Evolutionary conservation across 2,113 vertebrate genomes (phyloP), one percentile per base, ranked within the genome.

Genomic region (Hippopotamus amphibius): DNA sequence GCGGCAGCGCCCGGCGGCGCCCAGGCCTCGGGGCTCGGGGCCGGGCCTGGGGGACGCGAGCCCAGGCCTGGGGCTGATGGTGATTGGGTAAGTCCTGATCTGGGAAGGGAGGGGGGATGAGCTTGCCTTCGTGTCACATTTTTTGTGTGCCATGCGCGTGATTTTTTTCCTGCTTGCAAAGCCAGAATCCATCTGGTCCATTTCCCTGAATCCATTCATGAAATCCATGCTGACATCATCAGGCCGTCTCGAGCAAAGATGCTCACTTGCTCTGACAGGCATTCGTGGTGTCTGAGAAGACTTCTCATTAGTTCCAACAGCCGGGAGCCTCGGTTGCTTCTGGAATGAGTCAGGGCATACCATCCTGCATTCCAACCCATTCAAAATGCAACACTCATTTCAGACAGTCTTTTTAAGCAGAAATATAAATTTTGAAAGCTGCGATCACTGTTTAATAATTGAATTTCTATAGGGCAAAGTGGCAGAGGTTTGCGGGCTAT

Each of bases 81-180:
- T 99, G 10, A 97, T 98, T 74, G 99, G 98, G 99, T 98, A 97
- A 98, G 98, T 98, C 93, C 59, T 22, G 11, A 4, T 12, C 53
- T 0, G 41, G 74, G 21, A 8, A 2, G 5, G 57, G 53, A 57
- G 14, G 1, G 43, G 92, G 41, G 19, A 19, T 37, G 48, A 24
- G 26, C n/a, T 28, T 28, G 33, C 21, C 4, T 22, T 22, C 0
- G 0, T 22, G 46, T n/a, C 72, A 17, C 37, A 0, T 65, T 22
- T 76, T 30, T 37, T 37, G 37, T 21, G 48, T 65, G 72, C 57
- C 15, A 0, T 33, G 55, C 15, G 82, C 10, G n/a, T 57, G 61
- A 14, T n/a, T 21, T 17, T 7, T 48, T 11, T 33, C 17, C 17
- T 48, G 86, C 16, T 10, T 48, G 65, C 74, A 19, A 61, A 86